phyloP scores from a whole-genome alignment of 2,888 invertebrate genomes.

The Bembecia ichneumoniformis region DNA sequence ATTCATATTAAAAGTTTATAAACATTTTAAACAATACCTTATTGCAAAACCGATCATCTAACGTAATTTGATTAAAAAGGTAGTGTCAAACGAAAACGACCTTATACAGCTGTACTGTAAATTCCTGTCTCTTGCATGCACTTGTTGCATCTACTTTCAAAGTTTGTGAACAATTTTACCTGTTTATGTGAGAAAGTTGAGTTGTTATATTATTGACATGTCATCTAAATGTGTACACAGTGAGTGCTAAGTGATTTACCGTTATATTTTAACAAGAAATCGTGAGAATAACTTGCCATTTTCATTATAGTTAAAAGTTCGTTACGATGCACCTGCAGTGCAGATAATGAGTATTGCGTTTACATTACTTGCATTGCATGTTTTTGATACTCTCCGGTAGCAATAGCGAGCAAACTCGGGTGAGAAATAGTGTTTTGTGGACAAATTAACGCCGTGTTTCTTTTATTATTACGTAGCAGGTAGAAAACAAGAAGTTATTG shows the following conservation, averaged over 20 bases:
- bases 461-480: conserved; percentile 35
- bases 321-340: conserved; percentile 63
- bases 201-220: conserved; percentile 36
- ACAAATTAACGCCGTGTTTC: conserved; percentile 12
- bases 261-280: conserved; percentile 39
- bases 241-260: conserved; percentile 47
- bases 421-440: conserved; percentile 12
- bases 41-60: too few species aligned
- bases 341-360: conserved; percentile 24
- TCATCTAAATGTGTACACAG: conserved; percentile 22
- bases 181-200: conserved; percentile 57
- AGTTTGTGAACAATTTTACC: conserved; percentile 33
- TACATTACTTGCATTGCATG: conserved; percentile 34
- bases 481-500: conserved; percentile 35
- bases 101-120: conserved; percentile 15
- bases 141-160: conserved; percentile 56
- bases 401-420: conserved; percentile 35
- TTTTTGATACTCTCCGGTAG: conserved; percentile 35
- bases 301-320: conserved; percentile 36
- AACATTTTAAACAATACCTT: too few species aligned
- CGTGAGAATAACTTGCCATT: conserved; percentile 43
- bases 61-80: too few species aligned
- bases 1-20: too few species aligned
- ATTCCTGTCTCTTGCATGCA: conserved; percentile 36
- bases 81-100: background rate